These are phyloP conservation scores for Corydoras sp. DNA, from an alignment of 2,113 vertebrate species.

Conservation along the genomic window DNA sequence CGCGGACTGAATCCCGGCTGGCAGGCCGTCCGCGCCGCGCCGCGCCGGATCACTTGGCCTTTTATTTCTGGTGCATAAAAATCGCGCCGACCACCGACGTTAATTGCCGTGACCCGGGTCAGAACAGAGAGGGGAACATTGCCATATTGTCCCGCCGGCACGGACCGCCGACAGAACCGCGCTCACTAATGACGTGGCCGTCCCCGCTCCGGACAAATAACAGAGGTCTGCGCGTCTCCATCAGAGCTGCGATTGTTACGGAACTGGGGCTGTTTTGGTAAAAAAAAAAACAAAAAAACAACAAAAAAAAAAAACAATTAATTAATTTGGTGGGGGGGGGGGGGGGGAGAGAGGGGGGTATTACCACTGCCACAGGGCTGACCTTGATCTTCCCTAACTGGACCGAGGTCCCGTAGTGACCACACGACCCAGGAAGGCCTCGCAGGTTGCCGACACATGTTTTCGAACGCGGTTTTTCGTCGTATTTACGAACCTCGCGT, in stretches of 20 bases:
- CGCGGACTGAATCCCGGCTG: too few species aligned
- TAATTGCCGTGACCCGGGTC: constrained; percentile 63
- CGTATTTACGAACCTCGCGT: background rate
- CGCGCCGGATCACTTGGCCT: constrained; percentile 25
- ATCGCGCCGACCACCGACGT: constrained; percentile 49
- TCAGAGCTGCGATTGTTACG: constrained; percentile 53
- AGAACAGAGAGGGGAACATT: constrained; percentile 65
- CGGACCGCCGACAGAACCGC: constrained; percentile 68
- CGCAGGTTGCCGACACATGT: constrained; percentile 58
- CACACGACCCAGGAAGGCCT: constrained; percentile 73
- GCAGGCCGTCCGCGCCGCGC: too few species aligned
- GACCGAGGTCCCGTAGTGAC: constrained; percentile 69
- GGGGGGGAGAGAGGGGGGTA: constrained; percentile 54
- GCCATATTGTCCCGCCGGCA: constrained; percentile 69
- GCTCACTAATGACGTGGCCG: constrained; percentile 66
- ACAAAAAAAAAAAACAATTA: too few species aligned
- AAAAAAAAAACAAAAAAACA: constrained; percentile 40
- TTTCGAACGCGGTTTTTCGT: too few species aligned
- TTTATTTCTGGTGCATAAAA: constrained; percentile 58
- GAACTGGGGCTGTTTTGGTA: too few species aligned
- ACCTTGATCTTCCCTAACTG: constrained; percentile 79
- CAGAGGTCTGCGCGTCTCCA: constrained; percentile 61
- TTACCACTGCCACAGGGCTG: constrained; percentile 63
- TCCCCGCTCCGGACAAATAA: constrained; percentile 55
- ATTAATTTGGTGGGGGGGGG: constrained; percentile 23